Conservation (phyloP, 2,888 invertebrate species). For the Drosophila affinis region DNA sequence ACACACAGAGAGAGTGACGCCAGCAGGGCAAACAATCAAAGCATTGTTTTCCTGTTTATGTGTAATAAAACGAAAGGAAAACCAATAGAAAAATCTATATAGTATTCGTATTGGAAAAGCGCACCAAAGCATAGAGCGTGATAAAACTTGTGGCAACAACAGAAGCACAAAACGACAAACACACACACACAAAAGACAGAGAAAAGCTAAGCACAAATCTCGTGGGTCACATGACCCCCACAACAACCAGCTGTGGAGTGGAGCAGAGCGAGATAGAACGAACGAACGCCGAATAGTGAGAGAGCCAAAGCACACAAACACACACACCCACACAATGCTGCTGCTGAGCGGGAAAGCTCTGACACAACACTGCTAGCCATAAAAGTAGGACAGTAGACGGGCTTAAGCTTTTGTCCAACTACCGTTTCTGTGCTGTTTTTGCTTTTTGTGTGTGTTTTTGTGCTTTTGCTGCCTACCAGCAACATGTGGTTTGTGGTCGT, state of each 20-base stretch:
- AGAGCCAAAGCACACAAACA: slow-evolving; percentile 31
- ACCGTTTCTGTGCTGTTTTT: background rate
- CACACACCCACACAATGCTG: slow-evolving; percentile 19
- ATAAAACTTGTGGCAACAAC: slow-evolving; percentile 70
- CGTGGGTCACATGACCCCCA: slow-evolving; percentile 72
- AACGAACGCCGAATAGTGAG: slow-evolving; percentile 35
- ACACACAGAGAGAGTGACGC: background rate
- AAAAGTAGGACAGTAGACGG: slow-evolving; percentile 33
- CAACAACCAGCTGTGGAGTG: slow-evolving; percentile 42
- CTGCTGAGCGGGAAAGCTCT: slow-evolving; percentile 56
- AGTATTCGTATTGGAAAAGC: slow-evolving; percentile 56
- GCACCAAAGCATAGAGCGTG: slow-evolving; percentile 65
- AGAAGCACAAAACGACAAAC: slow-evolving; percentile 48
- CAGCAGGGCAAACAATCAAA: slow-evolving; percentile 44
- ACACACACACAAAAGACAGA: slow-evolving; percentile 25
- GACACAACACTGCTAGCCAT: slow-evolving; percentile 47
- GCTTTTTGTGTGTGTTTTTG: background rate
- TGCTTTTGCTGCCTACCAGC: slow-evolving; percentile 13
- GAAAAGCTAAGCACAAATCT: slow-evolving; percentile 42
- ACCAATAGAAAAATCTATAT: slow-evolving; percentile 5
- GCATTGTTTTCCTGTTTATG: slow-evolving; percentile 47
- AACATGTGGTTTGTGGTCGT: slow-evolving; percentile 81
- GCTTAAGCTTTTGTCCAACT: background rate
- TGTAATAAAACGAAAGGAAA: slow-evolving; percentile 34
- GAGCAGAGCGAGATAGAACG: slow-evolving; percentile 20